phyloP scores from a whole-genome alignment of 2,113 vertebrate species.

The Chroicocephalus ridibundus region DNA sequence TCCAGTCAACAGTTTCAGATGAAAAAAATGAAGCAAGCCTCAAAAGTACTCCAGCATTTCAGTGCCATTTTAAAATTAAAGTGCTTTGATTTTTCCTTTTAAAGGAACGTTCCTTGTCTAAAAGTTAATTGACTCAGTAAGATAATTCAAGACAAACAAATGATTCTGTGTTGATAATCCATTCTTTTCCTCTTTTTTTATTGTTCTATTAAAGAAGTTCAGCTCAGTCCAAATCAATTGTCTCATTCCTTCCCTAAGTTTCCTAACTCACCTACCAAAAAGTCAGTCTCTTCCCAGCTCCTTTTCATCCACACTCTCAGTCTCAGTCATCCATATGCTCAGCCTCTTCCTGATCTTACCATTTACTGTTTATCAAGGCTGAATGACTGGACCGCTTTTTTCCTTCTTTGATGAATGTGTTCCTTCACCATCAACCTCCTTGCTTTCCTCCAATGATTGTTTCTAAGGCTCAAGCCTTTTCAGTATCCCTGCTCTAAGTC shows the following conservation, averaged over 20 bases:
- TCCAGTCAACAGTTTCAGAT: neutral
- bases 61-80: neutral
- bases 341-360: neutral
- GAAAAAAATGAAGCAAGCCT: neutral
- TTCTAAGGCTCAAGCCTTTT: neutral
- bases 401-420: neutral
- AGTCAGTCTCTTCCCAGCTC: neutral
- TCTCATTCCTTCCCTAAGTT: neutral
- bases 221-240: neutral
- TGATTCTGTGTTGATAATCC: neutral
- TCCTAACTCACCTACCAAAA: neutral
- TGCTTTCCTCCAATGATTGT: neutral
- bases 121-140: neutral
- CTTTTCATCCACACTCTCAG: neutral
- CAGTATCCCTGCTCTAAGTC: neutral
- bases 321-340: neutral
- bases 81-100: neutral
- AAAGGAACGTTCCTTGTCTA: neutral
- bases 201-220: neutral
- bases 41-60: neutral
- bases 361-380: neutral
- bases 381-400: neutral
- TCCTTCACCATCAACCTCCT: neutral
- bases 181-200: neutral
- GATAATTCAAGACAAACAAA: neutral